A percentile compares a stretch with the other conserved stretches of the same genome.
phyloP scores from a whole-genome alignment of 2,113 vertebrate species.

The Lonchura striata region DNA sequence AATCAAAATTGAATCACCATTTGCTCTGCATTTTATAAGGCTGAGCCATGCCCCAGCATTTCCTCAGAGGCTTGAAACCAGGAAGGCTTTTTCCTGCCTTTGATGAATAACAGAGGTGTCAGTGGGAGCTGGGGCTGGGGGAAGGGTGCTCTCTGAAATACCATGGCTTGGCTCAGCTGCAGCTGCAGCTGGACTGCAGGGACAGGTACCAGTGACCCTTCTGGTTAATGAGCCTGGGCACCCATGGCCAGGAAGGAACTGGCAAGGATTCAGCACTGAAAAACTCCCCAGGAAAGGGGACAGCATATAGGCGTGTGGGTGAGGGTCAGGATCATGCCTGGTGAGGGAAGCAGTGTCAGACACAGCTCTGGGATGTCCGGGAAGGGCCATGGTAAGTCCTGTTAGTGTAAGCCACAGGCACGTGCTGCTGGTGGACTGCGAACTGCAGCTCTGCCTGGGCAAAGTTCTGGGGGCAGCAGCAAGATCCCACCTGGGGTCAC shows the following conservation, averaged over 20 bases:
- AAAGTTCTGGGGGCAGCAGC: neutral
- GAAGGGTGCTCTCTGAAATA: neutral
- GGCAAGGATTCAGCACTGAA: neutral
- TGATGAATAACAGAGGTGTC: neutral
- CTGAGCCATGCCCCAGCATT: neutral
- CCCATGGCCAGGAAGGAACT: neutral
- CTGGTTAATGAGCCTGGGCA: neutral
- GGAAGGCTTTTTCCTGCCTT: neutral
- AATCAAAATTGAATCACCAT: slow-evolving; percentile 23
- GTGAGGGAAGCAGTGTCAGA: neutral
- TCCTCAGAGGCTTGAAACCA: neutral
- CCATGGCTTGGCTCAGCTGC: accelerated
- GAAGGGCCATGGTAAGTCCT: neutral
- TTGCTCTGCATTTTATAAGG: neutral
- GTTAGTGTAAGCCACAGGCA: neutral
- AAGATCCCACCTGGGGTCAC: neutral
- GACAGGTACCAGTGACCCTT: neutral
- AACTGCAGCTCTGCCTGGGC: neutral
- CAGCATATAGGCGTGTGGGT: accelerated
- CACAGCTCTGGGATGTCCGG: neutral
- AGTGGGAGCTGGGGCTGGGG: neutral
- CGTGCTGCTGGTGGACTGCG: accelerated
- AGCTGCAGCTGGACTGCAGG: neutral
- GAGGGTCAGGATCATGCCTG: neutral
- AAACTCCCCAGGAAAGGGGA: neutral